These are phyloP conservation scores for Apantesis nais DNA, from an alignment of 2,888 invertebrate species.

Conservation along the genomic window DNA sequence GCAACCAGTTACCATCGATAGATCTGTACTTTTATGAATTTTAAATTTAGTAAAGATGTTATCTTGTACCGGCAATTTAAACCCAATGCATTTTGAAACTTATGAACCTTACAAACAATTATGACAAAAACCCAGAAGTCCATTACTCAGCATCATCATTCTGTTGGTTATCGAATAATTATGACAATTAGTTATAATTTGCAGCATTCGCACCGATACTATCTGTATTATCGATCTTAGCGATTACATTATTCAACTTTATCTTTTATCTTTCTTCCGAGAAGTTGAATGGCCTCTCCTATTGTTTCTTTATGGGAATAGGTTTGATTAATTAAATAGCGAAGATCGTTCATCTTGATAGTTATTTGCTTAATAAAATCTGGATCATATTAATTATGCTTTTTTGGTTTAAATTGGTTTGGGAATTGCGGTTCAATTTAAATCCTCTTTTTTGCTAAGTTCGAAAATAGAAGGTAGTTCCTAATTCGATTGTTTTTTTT, in stretches of 20 bases:
- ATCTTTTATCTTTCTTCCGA: conserved; percentile 18
- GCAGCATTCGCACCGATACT: conserved; percentile 28
- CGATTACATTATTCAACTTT: conserved; percentile 37
- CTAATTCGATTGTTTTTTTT: too few relatives aligned
- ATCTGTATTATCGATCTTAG: conserved; percentile 38
- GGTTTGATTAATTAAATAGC: conserved; percentile 11
- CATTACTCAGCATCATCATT: not conserved
- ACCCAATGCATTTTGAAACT: not conserved
- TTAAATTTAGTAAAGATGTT: not conserved
- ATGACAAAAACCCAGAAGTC: not conserved
- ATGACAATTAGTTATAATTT: conserved; percentile 26
- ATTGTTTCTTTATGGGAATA: conserved; percentile 41
- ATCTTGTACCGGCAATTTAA: not conserved
- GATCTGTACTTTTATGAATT: not conserved
- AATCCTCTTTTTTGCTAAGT: not conserved
- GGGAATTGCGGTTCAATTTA: not conserved
- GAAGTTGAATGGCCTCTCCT: conserved; percentile 31
- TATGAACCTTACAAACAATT: not conserved
- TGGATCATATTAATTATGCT: conserved; percentile 5
- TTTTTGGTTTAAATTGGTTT: not conserved
- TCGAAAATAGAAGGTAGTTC: not conserved
- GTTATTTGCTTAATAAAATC: conserved; percentile 5
- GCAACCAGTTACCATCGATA: not conserved
- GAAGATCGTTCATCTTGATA: not conserved
- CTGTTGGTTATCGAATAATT: conserved; percentile 9